Evolutionary conservation across 1,140 invertebrate species (phyloP).

Genomic region (Eumaeus atala): DNA sequence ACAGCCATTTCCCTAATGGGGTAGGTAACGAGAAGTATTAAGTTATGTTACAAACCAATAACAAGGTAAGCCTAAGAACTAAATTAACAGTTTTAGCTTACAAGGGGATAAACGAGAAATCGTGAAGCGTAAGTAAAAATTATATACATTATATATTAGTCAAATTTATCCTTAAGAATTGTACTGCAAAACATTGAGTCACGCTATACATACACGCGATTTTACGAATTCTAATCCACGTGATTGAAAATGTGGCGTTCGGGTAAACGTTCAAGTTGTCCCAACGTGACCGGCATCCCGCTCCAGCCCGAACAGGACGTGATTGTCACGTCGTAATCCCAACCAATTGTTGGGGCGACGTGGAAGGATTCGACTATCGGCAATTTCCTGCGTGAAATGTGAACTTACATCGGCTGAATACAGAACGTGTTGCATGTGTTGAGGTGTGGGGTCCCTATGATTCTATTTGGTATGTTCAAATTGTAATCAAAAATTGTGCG

Average conservation of each 20-base stretch:
- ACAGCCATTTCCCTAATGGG: too few relatives aligned
- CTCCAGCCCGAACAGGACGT: constrained; percentile 31
- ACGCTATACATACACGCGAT: not conserved
- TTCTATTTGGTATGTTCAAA: too few relatives aligned
- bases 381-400: not conserved
- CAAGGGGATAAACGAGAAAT: too few relatives aligned
- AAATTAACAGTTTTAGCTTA: too few relatives aligned
- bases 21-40: too few relatives aligned
- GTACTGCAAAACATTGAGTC: not conserved
- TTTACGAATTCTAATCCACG: constrained; percentile 1
- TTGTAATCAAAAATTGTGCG: too few relatives aligned
- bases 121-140: too few relatives aligned
- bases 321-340: constrained; percentile 42
- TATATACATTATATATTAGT: not conserved
- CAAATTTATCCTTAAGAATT: not conserved
- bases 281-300: constrained; percentile 40
- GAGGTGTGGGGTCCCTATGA: too few relatives aligned
- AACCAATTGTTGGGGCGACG: constrained; percentile 10
- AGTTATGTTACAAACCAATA: too few relatives aligned
- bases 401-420: too few relatives aligned
- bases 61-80: too few relatives aligned
- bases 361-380: constrained; percentile 12
- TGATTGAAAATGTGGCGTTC: constrained; percentile 22
- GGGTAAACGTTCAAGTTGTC: constrained; percentile 49
- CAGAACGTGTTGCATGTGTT: too few relatives aligned